A percentile compares a stretch with the other conserved stretches of the same genome.
Conservation (phyloP, 2,888 invertebrate genomes). For the Teleiodes luculella region DNA sequence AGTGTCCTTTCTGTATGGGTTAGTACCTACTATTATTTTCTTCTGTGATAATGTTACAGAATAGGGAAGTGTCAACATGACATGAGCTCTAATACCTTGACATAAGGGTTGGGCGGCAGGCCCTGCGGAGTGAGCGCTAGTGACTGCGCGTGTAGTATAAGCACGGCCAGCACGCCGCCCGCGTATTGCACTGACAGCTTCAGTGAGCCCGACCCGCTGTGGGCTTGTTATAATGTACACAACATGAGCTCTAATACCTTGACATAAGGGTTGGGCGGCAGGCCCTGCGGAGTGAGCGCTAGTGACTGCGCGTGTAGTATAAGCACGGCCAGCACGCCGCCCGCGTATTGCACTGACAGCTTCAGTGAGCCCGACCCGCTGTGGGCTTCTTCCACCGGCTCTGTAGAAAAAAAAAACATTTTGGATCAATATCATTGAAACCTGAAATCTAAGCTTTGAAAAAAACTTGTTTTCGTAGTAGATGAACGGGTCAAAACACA, state of each 20-base stretch:
- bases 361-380: conserved; percentile 67
- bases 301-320: conserved; percentile 93
- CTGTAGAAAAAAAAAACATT: conserved; percentile 1
- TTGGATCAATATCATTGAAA: background rate
- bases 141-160: conserved; percentile 91
- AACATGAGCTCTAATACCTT: conserved; percentile 75
- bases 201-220: conserved; percentile 62
- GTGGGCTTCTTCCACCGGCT: conserved; percentile 47
- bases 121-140: conserved; percentile 88
- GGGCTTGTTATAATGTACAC: conserved; percentile 17
- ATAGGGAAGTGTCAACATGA: background rate
- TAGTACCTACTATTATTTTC: too few relatives aligned
- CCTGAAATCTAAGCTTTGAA: too few relatives aligned
- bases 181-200: conserved; percentile 73
- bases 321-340: conserved; percentile 67
- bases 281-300: conserved; percentile 85
- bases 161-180: conserved; percentile 66
- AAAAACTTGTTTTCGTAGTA: too few relatives aligned
- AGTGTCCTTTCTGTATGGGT: too few relatives aligned
- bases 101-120: conserved; percentile 92
- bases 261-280: conserved; percentile 93
- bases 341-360: conserved; percentile 69
- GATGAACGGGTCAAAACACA: too few relatives aligned
- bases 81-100: conserved; percentile 79
- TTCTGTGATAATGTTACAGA: too few relatives aligned